Evolutionary conservation across 1,140 invertebrate species (phyloP), one percentile per base, ranked within the genome.

Genomic region (Drosophila pseudoobscura): DNA sequence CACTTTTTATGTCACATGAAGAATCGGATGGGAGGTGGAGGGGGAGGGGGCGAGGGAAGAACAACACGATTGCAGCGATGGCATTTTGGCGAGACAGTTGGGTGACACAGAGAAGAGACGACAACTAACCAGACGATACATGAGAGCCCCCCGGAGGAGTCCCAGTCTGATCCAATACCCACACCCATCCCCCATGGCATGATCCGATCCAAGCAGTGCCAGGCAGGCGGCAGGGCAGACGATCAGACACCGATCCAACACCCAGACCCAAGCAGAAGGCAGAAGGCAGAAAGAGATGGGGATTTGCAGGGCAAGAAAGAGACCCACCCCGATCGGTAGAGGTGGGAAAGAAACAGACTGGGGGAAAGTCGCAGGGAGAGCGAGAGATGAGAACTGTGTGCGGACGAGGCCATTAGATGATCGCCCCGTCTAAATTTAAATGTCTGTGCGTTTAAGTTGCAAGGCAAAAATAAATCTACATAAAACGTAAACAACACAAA

Each of bases 1-100:
- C 83, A 82, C 82, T 82, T 88, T 88, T 88, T 83, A 88, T 88
- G 78, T 82, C 83, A 87, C 83, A 87, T 87, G 83, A 73, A 87
- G 63, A 80, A 43, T 49, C 50, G 35, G 1, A 5, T 11, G 0
- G 31, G 3, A 9, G 3, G 9, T 3, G 35, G 24, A 9, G 8
- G 31, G 2, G 7, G 7, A 31, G 31, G 31, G 0, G 3, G 3
- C 35, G 24, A 45, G 15, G 29, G 39, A n/a, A 45, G 41, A 41
- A 45, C 22, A 56, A 56, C 3, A 41, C 60, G 46, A 69, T 61
- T 68, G 49, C 60, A 62, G 54, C 59, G 70, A 65, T 71, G 68
- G 49, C 59, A 71, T 85, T 80, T 66, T 64, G 68, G 77, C 80
- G 80, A 87, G 74, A 87, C 82, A 78, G 59, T 85, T 73, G 70